Evolutionary conservation across 1,140 invertebrate species (phyloP).

Genomic region (Lethrus apterus): DNA sequence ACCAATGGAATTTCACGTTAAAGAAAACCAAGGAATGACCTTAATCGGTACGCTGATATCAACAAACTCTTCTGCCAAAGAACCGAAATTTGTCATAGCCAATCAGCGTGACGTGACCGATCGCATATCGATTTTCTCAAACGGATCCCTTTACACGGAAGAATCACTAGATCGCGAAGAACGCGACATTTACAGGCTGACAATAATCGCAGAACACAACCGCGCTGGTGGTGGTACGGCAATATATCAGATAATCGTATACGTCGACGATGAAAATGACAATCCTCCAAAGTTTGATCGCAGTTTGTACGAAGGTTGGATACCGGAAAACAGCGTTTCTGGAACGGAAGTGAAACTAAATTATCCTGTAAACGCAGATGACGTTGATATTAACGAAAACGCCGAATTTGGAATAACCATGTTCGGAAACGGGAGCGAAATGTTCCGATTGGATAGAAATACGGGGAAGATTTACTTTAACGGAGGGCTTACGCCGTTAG

Average conservation of each 20-base stretch:
- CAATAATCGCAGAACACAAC: conserved; percentile 68
- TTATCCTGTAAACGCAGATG: conserved; percentile 58
- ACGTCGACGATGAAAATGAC: conserved; percentile 85
- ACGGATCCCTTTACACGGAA: conserved; percentile 71
- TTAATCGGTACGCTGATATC: conserved; percentile 66
- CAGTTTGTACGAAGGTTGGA: conserved; percentile 63
- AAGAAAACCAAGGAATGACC: conserved; percentile 68
- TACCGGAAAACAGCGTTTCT: conserved; percentile 68
- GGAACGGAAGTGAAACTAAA: conserved; percentile 66
- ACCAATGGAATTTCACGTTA: conserved; percentile 65
- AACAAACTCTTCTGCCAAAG: conserved; percentile 47
- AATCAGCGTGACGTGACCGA: conserved; percentile 73
- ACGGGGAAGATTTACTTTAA: conserved; percentile 58
- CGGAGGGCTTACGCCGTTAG: conserved; percentile 48
- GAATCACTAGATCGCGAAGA: conserved; percentile 70
- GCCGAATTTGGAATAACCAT: conserved; percentile 66
- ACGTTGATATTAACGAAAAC: conserved; percentile 73
- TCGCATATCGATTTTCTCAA: conserved; percentile 63
- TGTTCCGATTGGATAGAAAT: conserved; percentile 67
- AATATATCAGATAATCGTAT: conserved; percentile 68
- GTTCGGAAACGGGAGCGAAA: conserved; percentile 63
- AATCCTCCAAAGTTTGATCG: conserved; percentile 77
- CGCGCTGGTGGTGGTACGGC: conserved; percentile 56
- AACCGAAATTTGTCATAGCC: conserved; percentile 62
- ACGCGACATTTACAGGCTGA: conserved; percentile 64